Base-by-base conservation (phyloP, 2,113 vertebrate genomes). In the Nothobranchius furzeri region DNA sequence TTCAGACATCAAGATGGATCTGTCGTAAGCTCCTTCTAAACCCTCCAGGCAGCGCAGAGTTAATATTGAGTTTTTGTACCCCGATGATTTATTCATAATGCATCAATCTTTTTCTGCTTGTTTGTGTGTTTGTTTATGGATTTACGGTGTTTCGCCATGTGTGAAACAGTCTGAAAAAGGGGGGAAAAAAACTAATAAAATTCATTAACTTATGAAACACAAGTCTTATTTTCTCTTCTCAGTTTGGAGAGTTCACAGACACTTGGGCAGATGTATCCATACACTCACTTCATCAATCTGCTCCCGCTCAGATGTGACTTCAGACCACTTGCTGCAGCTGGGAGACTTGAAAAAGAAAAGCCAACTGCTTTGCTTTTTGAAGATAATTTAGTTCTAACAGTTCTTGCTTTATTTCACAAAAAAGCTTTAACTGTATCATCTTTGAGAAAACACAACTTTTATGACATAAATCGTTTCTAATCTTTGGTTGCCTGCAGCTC, bases 91-190 rank as follows among this genome's bases (percentile, higher is more conserved):
- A 90, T 91, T 90, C 86, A 88, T 85, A 81, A 88, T 75, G 78
- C 89, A 87, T 87, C 83, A 81, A 82, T 90, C 84, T 88, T 82
- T 77, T 83, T 77, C 76, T 78, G 73, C 79, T 75, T 61, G 63
- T 88, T 88, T 87, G 85, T 82, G 83, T 85, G 85, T 88, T 88
- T 88, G 88, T 87, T 90, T 87, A 90, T 88, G 78, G 87, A 77
- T 89, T 85, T 88, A 83, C 81, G 73, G 84, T 70, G 84, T 63
- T 69, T 79, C 64, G 36, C 75, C 85, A 83, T 75, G 84, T 60
- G 61, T 86, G 84, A 87, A 89, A 88, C 87, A 58, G 79, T 86
- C 85, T 37, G 42, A 53, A 78, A 76, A 73, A 61, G 40, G 1
- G 20, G 14, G 13, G 67, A 64, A 71, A 81, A 70, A 62, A 56